Percentiles rank a stretch among this genome's conserved stretches.
Evolutionary conservation across 2,888 invertebrate genomes (phyloP).

Genomic region (Lasioglossum lativentre): DNA sequence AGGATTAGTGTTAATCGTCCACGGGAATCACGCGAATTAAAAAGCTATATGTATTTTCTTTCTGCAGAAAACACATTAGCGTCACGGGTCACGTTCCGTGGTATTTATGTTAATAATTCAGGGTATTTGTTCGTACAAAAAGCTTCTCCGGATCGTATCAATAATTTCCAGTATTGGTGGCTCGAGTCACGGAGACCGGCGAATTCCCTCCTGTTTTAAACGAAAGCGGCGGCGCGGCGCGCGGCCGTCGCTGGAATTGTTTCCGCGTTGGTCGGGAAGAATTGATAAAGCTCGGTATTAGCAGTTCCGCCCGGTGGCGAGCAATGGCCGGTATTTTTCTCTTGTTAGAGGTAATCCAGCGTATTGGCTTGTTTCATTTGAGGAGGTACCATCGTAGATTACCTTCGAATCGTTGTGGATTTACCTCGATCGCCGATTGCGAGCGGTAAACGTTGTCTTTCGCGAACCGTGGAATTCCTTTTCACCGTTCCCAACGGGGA

Average conservation of each 20-base stretch:
- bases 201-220: conserved; percentile 6
- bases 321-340: conserved; percentile 53
- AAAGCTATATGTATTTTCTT: not conserved
- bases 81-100: not conserved
- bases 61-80: not conserved
- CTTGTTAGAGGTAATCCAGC: conserved; percentile 50
- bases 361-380: conserved; percentile 32
- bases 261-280: conserved; percentile 43
- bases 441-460: not conserved
- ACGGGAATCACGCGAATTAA: not conserved
- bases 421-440: conserved; percentile 16
- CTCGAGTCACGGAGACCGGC: not conserved
- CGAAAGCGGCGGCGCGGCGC: not conserved
- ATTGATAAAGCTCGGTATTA: conserved; percentile 68
- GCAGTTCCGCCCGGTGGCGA: conserved; percentile 35
- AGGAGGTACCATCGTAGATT: conserved; percentile 38
- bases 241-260: conserved; percentile 28
- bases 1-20: too few relatives aligned
- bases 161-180: not conserved
- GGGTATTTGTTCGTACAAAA: not conserved
- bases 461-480: not conserved
- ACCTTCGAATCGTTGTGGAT: conserved; percentile 39
- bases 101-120: not conserved
- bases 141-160: not conserved
- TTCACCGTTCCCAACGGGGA: not conserved